Conservation (phyloP, 2,113 vertebrate genomes). For the Philantomba maxwellii region DNA sequence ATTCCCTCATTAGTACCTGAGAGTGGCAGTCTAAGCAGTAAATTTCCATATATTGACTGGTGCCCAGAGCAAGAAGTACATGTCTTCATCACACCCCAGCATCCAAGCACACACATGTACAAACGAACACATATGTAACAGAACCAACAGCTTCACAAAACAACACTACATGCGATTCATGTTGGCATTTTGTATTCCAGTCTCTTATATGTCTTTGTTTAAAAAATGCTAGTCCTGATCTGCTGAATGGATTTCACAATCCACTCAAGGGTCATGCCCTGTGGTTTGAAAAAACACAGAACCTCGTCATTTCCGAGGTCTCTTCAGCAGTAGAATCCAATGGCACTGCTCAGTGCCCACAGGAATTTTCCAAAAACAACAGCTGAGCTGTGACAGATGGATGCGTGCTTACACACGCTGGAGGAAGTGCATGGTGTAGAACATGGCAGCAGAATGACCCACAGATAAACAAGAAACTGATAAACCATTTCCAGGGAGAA, state of each 20-base stretch:
- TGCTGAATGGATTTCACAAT: slow-evolving; percentile 41
- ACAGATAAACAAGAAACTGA: slow-evolving; percentile 24
- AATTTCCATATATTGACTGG: background rate
- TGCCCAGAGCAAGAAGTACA: background rate
- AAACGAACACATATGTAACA: background rate
- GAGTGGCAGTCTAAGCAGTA: background rate
- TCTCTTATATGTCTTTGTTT: slow-evolving; percentile 29
- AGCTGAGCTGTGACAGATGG: slow-evolving; percentile 38
- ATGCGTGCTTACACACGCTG: background rate
- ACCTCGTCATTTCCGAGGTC: background rate
- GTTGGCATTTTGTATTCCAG: slow-evolving; percentile 15
- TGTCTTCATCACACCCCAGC: background rate
- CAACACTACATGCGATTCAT: background rate
- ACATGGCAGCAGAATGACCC: background rate
- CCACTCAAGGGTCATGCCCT: slow-evolving; percentile 29
- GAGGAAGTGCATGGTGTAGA: slow-evolving; percentile 26
- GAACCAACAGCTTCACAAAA: slow-evolving; percentile 22
- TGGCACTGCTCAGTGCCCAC: slow-evolving; percentile 7
- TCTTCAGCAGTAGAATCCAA: slow-evolving; percentile 35
- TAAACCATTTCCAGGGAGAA: background rate
- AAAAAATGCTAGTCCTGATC: slow-evolving; percentile 42
- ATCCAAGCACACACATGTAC: background rate
- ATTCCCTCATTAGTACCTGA: background rate
- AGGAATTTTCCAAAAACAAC: slow-evolving; percentile 48
- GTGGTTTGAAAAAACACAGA: slow-evolving; percentile 21